Base-by-base conservation (phyloP, 2,113 vertebrate genomes). In the Poecilia latipinna region DNA sequence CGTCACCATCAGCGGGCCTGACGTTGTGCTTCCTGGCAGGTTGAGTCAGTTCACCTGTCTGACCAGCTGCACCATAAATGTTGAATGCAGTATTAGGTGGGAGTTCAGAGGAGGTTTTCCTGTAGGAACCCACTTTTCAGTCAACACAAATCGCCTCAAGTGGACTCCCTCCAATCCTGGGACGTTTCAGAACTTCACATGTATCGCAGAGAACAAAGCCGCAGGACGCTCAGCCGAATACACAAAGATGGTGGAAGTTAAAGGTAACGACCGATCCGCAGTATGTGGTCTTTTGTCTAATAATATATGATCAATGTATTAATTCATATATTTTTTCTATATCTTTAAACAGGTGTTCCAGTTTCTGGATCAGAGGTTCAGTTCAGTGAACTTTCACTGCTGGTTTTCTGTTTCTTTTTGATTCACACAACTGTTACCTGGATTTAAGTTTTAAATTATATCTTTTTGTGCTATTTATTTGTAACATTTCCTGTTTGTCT, bases 131-230 rank as follows among this genome's bases (percentile, higher is more conserved):
- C 84, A 48, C 67, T 2, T 90, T 28, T 82, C 83, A 11, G 28
- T 80, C 19, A 17, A 76, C 26, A 12, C n/a, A 28, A 83, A 83
- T 39, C 19, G 37, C 32, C 63, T 91, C 28, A 74, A 0, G 48
- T 92, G 90, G 90, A 87, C 61, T 2, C 84, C 86, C 2, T 78
- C 69, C 12, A 69, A n/a, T 29, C 35, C 88, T 0, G 75, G 90
- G 11, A 69, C 68, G 5, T 81, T 80, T 35, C 89, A 90, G 44
- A 84, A 78, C 65, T 81, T 91, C 32, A 91, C 80, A 42, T 93
- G 90, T 19, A 22, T 92, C 28, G 83, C 71, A 22, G 64, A 89
- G 66, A 91, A 91, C 44, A 10, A 5, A 61, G 76, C 65, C 7
- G 72, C 35, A 39, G 70, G 65, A 68, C 66, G 60, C 33, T 82